Base-by-base conservation (phyloP, 2,113 vertebrate species). In the Chaetodon trifascialis region DNA sequence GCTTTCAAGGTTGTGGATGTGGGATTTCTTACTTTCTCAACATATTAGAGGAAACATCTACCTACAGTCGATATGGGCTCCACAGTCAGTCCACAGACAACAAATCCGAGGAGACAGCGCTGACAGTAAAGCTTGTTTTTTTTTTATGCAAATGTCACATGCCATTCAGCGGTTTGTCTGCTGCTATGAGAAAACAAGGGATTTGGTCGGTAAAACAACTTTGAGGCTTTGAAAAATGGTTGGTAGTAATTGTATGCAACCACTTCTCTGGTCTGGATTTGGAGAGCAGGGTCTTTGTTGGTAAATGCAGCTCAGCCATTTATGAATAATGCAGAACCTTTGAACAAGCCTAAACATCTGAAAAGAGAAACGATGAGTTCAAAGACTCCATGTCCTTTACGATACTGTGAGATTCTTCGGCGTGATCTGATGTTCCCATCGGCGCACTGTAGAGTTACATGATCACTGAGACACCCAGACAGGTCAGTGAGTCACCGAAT, bases 201-300 rank as follows among this genome's bases (percentile, higher is more conserved):
- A 81, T 88, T 89, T 76, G 23, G 51, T 59, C 54, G 85, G 25
- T 81, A 82, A 78, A 85, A 79, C 71, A 84, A 80, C 55, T 72
- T 15, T 75, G 84, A 90, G 86, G 80, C 82, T 89, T 92, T 91
- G 68, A 88, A 36, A 80, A 89, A 86, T 87, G 82, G 52, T 81
- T 79, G 69, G 44, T 64, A 47, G 80, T 75, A 86, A 87, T 65
- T 86, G 85, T 79, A 68, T 77, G 49, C 67, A 77, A 81, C 83
- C 80, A 75, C 83, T 89, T 82, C 68, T 88, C 82, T 92, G 76
- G 79, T 82, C 58, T 84, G 76, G 11, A 63, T 77, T 88, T 76
- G 69, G 59, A 79, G 83, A 77, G 71, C 84, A 77, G 81, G 85
- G 63, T 47, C 79, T 91, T 89, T 82, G 71, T 75, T 77, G 80